Evolutionary conservation across 2,113 vertebrate genomes (phyloP).

Genomic region (Phocoena phocoena): DNA sequence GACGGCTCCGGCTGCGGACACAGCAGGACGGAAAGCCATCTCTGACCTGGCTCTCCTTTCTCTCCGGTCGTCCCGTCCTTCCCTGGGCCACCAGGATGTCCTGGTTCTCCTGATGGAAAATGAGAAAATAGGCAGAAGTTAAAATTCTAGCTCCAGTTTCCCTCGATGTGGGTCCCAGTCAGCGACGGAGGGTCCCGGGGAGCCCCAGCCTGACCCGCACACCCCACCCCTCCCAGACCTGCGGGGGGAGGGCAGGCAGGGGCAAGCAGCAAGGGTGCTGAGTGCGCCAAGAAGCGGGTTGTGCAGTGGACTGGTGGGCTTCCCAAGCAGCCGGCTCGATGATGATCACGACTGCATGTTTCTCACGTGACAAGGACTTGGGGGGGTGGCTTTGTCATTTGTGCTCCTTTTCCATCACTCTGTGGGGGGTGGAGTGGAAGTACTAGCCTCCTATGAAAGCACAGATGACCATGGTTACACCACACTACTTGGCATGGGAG

Average conservation of each 20-base stretch:
- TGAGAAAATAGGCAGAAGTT: neutral
- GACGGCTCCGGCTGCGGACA: neutral
- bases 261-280: neutral
- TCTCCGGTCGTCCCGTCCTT: slow-evolving; percentile 87
- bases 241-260: neutral
- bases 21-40: neutral
- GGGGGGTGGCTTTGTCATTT: neutral
- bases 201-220: too few species aligned
- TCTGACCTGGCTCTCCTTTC: slow-evolving; percentile 91
- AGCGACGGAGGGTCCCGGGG: too few species aligned
- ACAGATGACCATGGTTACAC: neutral
- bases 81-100: slow-evolving; percentile 84
- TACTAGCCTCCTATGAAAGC: neutral
- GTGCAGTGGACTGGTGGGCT: neutral
- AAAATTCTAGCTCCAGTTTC: neutral
- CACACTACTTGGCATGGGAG: neutral
- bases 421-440: neutral
- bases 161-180: neutral
- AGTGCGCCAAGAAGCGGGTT: neutral
- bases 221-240: neutral
- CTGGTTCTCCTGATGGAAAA: slow-evolving; percentile 79
- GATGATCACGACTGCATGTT: rapidly evolving
- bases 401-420: neutral
- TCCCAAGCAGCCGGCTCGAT: neutral
- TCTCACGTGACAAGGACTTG: neutral